Conservation (phyloP, 2,888 invertebrate genomes). For the Gymnocheta viridis region DNA sequence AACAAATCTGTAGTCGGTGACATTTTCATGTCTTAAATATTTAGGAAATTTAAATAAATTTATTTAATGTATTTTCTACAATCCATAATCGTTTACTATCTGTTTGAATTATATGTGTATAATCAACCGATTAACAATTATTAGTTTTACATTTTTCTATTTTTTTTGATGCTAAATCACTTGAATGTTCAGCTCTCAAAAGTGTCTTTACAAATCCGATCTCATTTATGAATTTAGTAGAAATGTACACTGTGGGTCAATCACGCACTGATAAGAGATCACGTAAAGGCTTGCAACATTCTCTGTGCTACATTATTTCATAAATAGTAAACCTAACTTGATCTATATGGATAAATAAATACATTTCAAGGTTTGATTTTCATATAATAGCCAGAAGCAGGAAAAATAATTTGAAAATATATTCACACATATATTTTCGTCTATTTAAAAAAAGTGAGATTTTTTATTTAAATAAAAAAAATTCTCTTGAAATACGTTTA, state of each 20-base stretch:
- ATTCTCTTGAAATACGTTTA: too few species aligned
- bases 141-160: constrained; percentile 20
- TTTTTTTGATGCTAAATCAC: constrained; percentile 11
- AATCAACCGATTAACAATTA: constrained; percentile 39
- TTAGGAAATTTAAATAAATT: not conserved
- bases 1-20: not conserved
- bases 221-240: constrained; percentile 3
- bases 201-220: not conserved
- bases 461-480: too few species aligned
- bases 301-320: not conserved
- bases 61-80: not conserved
- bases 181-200: not conserved
- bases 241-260: constrained; percentile 51
- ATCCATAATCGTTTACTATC: not conserved
- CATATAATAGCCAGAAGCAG: not conserved
- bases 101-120: not conserved
- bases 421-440: too few species aligned
- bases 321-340: not conserved
- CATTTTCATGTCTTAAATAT: not conserved
- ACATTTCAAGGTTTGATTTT: not conserved
- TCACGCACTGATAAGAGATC: constrained; percentile 65
- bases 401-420: not conserved
- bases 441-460: too few species aligned
- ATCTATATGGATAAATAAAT: not conserved
- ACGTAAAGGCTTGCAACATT: constrained; percentile 25